Evolutionary conservation across 2,797 vertebrate species (phyloP).

Genomic region (Coreius guichenoti): DNA sequence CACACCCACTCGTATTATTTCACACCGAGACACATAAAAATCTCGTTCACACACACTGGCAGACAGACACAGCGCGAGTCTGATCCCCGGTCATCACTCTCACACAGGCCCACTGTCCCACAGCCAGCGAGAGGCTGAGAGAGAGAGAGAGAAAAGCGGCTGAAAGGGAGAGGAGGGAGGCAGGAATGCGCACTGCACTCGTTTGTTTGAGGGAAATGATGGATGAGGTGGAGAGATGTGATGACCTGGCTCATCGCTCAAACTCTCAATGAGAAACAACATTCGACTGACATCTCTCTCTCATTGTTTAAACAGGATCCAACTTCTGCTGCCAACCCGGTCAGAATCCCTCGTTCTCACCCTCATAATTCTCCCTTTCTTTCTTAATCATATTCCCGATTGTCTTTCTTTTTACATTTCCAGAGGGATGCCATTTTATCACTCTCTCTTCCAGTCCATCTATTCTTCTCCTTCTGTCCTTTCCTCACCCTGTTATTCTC

Average conservation of each 20-base stretch:
- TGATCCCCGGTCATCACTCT: constrained; percentile 54
- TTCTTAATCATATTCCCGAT: constrained; percentile 25
- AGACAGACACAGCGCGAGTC: constrained; percentile 49
- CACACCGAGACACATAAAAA: constrained; percentile 45
- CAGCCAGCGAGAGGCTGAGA: constrained; percentile 47
- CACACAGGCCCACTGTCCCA: constrained; percentile 55
- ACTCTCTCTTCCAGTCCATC: constrained; percentile 28
- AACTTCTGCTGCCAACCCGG: constrained; percentile 12
- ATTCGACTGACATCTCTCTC: constrained; percentile 77
- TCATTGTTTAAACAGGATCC: constrained; percentile 31
- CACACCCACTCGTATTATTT: constrained; percentile 35
- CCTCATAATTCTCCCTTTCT: constrained; percentile 20
- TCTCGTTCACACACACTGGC: constrained; percentile 44
- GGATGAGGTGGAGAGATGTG: constrained; percentile 85
- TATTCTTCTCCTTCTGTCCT: constrained; percentile 16
- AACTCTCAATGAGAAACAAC: constrained; percentile 81
- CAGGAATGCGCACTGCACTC: constrained; percentile 73
- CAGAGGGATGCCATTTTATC: constrained; percentile 12
- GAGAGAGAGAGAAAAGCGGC: constrained; percentile 60
- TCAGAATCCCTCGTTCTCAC: constrained; percentile 22
- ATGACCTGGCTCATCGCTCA: constrained; percentile 87
- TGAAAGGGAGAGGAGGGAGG: constrained; percentile 69
- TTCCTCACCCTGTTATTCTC: constrained; percentile 15
- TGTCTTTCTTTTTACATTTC: constrained; percentile 7
- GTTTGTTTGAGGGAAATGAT: constrained; percentile 81